Evolutionary conservation across 2,888 invertebrate species (phyloP), one percentile per base, ranked within the genome.

Genomic region (Agonopterix alstromeriana): DNA sequence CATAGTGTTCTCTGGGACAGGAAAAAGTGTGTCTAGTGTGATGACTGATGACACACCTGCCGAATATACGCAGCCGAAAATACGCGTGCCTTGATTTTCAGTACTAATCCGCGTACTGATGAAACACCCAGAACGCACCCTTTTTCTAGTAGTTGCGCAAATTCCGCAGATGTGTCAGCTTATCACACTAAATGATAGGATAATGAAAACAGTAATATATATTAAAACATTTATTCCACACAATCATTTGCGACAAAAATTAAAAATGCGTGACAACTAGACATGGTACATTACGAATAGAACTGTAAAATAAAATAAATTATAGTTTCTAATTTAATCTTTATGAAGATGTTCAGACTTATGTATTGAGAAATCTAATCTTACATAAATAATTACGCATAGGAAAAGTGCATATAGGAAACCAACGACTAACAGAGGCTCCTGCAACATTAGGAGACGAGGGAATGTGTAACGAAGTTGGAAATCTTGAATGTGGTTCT

Each of bases 401-500:
- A 98, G 72, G 88, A 99, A 99, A 56, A 99, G 87, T 40, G 95
- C 82, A 77, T 96, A 97, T 58, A 99, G 92, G 63, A 97, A 98
- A 27, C 92, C 90, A 52, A 97, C 94, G 35, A 98, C 94, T 47
- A 99, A 85, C 40, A 98, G 75, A 0, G 99, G 99, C 77, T 99
- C 99, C 71, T 97, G 96, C 42, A 99, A 87, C 93, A 99, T 93
- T 35, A 96, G 87, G 43, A 94, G 76, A 60, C 94, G 92, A 36
- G 96, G 94, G 91, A 97, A 98, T 60, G 92, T 93, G 79, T 98
- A 99, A 55, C 93, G 93, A 42, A 98, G 85, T 80, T 95, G 94
- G 76, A 99, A 96, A 79, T 97, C 96, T 81, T 97, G 95, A 68
- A 99, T 99, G 73, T 99, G 99, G 72, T 96, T 95, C 72, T 99